These are phyloP conservation scores for Ptychadena robeensis DNA, from an alignment of 2,797 vertebrate genomes.

Conservation along the genomic window DNA sequence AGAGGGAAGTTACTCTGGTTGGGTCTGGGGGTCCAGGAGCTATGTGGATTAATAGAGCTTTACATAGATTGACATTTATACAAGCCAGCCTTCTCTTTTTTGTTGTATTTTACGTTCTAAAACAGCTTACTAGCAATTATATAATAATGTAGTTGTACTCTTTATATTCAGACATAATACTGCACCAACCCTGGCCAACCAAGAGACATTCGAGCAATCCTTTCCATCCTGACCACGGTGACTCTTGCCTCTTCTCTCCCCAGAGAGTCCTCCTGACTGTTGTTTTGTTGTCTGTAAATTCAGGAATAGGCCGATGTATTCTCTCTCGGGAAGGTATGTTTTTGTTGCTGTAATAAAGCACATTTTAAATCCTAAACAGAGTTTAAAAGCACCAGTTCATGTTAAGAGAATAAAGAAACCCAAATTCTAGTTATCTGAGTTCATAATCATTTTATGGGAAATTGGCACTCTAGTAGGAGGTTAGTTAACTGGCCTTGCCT, in stretches of 20 bases:
- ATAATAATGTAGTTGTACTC: no score
- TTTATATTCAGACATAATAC: background rate
- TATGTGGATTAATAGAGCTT: no score
- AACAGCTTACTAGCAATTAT: no score
- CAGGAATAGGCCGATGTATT: conserved; percentile 23
- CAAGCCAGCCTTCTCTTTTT: background rate
- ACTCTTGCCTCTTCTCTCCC: background rate
- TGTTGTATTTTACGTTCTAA: background rate
- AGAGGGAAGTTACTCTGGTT: background rate
- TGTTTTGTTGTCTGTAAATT: conserved; percentile 30
- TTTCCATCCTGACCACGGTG: conserved; percentile 5
- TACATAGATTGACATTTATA: background rate
- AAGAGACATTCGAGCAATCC: background rate
- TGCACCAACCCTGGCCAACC: background rate
- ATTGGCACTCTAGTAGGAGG: no score
- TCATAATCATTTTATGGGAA: no score
- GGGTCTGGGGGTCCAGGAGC: no score
- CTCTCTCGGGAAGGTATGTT: conserved; percentile 33
- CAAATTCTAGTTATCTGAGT: no score
- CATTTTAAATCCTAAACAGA: conserved; percentile 33
- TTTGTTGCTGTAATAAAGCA: conserved; percentile 24
- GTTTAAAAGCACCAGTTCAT: background rate
- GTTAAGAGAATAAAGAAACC: background rate
- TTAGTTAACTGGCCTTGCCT: no score
- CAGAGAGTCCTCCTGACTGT: conserved; percentile 3